A percentile compares a stretch with the other conserved stretches of the same genome.
Evolutionary conservation across 2,888 invertebrate genomes (phyloP).

Genomic region (Euplexia lucipara): DNA sequence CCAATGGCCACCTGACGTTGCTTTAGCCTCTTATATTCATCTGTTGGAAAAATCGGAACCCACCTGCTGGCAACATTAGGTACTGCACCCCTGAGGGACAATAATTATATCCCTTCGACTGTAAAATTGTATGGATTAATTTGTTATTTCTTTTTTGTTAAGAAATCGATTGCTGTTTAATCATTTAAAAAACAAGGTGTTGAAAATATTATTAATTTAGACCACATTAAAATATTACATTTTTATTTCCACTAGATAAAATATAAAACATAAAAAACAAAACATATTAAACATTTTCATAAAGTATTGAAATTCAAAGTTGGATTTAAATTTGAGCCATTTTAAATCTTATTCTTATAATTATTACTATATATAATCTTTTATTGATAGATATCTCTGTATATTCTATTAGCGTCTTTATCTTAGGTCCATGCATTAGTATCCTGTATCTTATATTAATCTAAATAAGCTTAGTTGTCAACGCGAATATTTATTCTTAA

Average conservation of each 20-base stretch:
- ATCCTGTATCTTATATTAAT: too few relatives aligned
- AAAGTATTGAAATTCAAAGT: not conserved
- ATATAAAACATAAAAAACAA: not conserved
- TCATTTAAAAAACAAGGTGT: not conserved
- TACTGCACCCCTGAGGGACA: slow-evolving; percentile 27
- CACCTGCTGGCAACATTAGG: slow-evolving; percentile 40
- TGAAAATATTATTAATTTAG: not conserved
- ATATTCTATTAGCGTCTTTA: not conserved
- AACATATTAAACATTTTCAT: too few relatives aligned
- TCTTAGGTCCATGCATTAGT: not conserved
- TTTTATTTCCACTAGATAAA: slow-evolving; percentile 11
- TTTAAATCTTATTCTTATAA: not conserved
- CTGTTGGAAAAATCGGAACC: slow-evolving; percentile 44
- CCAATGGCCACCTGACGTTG: slow-evolving; percentile 43
- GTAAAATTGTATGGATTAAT: slow-evolving; percentile 11
- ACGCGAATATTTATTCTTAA: not conserved
- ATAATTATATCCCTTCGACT: slow-evolving; percentile 36
- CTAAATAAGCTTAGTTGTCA: not conserved
- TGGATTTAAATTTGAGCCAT: not conserved
- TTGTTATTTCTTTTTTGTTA: too few relatives aligned
- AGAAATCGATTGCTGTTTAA: not conserved
- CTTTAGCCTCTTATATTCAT: slow-evolving; percentile 7
- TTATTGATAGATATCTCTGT: not conserved
- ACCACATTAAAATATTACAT: not conserved
- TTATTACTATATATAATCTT: too few relatives aligned